A percentile compares a stretch with the other conserved stretches of the same genome.
These are phyloP conservation scores for Cataglyphis rosenhaueri DNA, from an alignment of 2,888 invertebrate species.

Conservation along the genomic window DNA sequence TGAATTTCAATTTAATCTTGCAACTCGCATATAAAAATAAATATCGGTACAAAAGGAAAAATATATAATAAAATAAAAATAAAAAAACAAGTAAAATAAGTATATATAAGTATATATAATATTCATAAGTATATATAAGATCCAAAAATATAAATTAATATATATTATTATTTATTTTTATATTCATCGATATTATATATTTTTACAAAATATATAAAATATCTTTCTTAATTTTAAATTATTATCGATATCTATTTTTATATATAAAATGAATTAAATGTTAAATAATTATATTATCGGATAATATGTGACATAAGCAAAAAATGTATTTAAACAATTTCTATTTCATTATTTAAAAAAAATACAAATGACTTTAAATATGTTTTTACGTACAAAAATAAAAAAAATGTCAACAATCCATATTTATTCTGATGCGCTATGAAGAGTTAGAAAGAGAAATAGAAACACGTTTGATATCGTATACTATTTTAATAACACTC, in stretches of 20 bases:
- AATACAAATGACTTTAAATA: not conserved
- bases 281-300: not conserved
- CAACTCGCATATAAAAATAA: not conserved
- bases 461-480: not conserved
- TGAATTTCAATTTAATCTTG: slow-evolving; percentile 6
- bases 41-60: not conserved
- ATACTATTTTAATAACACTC: not conserved
- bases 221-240: not conserved
- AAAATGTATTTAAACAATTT: not conserved
- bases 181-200: not conserved
- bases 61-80: not conserved
- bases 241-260: not conserved
- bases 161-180: not conserved
- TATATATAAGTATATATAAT: not conserved
- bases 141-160: not conserved
- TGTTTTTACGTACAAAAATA: not conserved
- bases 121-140: not conserved
- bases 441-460: not conserved
- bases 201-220: not conserved
- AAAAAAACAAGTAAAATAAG: not conserved
- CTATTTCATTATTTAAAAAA: not conserved
- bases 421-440: not conserved
- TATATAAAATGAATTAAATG: not conserved
- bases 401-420: not conserved
- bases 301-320: not conserved